These are phyloP conservation scores for Anastrepha obliqua DNA, from an alignment of 1,140 invertebrate species.

Conservation along the genomic window DNA sequence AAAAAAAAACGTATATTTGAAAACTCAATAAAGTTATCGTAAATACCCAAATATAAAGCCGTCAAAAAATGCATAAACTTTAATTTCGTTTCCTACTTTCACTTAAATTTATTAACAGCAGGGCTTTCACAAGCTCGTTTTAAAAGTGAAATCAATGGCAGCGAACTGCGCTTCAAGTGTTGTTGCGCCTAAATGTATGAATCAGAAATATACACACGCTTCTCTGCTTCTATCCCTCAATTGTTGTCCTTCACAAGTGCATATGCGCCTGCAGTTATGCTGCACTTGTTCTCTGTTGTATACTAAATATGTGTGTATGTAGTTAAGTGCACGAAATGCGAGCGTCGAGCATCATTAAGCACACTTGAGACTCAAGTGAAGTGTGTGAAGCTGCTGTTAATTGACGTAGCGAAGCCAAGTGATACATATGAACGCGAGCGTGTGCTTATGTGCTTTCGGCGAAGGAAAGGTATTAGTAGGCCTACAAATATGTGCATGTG, in stretches of 20 bases:
- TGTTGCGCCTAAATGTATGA: slow-evolving; percentile 13
- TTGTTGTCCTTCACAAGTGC: neutral
- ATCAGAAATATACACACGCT: neutral
- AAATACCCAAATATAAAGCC: too few species aligned
- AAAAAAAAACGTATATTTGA: too few species aligned
- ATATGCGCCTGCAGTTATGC: neutral
- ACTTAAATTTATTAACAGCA: too few species aligned
- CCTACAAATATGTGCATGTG: neutral
- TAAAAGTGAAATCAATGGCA: slow-evolving; percentile 19
- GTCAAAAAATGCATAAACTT: too few species aligned
- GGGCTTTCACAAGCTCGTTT: neutral
- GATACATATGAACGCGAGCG: neutral
- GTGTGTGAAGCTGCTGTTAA: slow-evolving; percentile 45
- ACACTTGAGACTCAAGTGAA: slow-evolving; percentile 53
- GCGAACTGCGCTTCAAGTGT: neutral
- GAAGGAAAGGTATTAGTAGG: neutral
- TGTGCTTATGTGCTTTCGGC: neutral
- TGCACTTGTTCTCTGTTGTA: neutral
- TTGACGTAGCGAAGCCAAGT: slow-evolving; percentile 43
- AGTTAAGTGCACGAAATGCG: slow-evolving; percentile 37
- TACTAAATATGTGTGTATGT: neutral
- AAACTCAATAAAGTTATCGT: too few species aligned
- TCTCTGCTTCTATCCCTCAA: neutral
- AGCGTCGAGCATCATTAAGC: slow-evolving; percentile 49
- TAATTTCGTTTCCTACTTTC: too few species aligned